Base-by-base conservation (phyloP, 2,888 invertebrate species). In the Megastigmus dorsalis region DNA sequence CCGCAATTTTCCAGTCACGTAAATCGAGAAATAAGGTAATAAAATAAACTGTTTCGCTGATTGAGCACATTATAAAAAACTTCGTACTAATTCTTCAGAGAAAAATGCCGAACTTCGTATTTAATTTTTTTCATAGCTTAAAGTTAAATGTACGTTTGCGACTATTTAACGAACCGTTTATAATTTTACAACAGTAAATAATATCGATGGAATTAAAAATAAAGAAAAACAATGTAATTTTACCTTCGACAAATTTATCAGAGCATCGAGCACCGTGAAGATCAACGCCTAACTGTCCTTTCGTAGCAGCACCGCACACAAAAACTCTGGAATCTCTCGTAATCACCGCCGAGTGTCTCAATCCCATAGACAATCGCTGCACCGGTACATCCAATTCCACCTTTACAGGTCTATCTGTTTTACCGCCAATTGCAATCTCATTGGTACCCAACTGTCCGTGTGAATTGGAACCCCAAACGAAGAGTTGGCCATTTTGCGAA, bases 401-500 rank as follows among this genome's bases (percentile, higher is more conserved):
- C 43, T 89, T 89, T 73, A 85, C 87, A 85, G 90, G 80, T 86
- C 50, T 84, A 79, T 3, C 80, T 3, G 38, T 10, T 33, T 60
- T 43, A 2, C 13, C 28, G 10, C 43, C 60, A 5, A 52, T 10
- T 7, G 36, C n/a, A 1, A 57, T 15, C 1, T 2, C 60, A 9
- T 69, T 60, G 5, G 67, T 54, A 6, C 95, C 95, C 66, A 95
- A 88, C 84, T 95, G 95, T 20, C 95, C 94, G 84, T 92, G 93
- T 75, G 90, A 90, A 86, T 95, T 95, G 23, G 95, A 94, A 4
- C 97, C 96, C 96, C 96, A 96, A 2, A 93, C 93, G 88, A 93
- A 93, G 1, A 96, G 86, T 67, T 91, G 90, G 57, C 93, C 91
- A 77, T 92, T 91, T 82, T 91, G 90, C 26, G 94, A 92, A 20